These are phyloP conservation scores for Thyatira batis DNA, from an alignment of 2,888 invertebrate species.

Conservation along the genomic window DNA sequence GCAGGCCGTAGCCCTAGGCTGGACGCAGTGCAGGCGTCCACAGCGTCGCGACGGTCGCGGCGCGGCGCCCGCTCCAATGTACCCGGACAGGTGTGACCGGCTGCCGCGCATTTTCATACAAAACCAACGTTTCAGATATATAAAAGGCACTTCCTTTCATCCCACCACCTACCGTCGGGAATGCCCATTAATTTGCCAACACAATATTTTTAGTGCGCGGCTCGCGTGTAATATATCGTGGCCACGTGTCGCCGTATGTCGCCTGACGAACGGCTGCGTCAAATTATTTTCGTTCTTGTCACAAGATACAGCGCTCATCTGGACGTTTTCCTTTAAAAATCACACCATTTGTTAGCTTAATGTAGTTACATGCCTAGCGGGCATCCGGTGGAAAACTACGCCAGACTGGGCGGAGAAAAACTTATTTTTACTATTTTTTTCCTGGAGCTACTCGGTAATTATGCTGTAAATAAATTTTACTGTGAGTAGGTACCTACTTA, in stretches of 20 bases:
- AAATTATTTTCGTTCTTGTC: slow-evolving; percentile 82
- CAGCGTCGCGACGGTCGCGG: slow-evolving; percentile 26
- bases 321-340: slow-evolving; percentile 81
- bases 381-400: slow-evolving; percentile 65
- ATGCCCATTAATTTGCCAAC: slow-evolving; percentile 83
- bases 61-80: slow-evolving; percentile 49
- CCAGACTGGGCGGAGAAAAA: slow-evolving; percentile 7
- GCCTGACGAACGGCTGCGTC: slow-evolving; percentile 79
- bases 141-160: slow-evolving; percentile 82
- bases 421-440: not conserved
- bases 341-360: slow-evolving; percentile 70
- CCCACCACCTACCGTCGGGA: slow-evolving; percentile 80
- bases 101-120: slow-evolving; percentile 80
- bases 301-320: slow-evolving; percentile 81
- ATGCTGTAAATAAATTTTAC: not conserved
- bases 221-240: slow-evolving; percentile 82
- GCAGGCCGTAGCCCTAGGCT: slow-evolving; percentile 41
- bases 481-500: not conserved
- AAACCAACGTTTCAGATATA: slow-evolving; percentile 79
- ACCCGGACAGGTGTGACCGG: slow-evolving; percentile 78
- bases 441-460: not conserved
- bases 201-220: slow-evolving; percentile 82
- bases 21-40: slow-evolving; percentile 20
- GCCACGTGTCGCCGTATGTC: slow-evolving; percentile 82
- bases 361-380: slow-evolving; percentile 51